A percentile compares a stretch with the other conserved stretches of the same genome.
phyloP scores from a whole-genome alignment of 23 tunicate genomes.

The Halocynthia aurantium region DNA sequence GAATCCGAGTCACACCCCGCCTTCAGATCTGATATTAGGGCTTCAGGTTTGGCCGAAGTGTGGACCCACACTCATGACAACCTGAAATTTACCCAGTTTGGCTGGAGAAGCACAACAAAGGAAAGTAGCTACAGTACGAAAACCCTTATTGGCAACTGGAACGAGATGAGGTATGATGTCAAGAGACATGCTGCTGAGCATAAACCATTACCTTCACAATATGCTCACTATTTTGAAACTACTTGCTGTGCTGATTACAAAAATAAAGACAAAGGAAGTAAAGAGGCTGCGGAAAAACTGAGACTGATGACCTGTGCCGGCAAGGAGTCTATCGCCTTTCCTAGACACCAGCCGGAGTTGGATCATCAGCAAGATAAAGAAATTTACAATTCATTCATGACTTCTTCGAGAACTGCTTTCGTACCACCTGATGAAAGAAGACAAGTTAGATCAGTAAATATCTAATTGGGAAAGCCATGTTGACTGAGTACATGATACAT shows the following conservation, averaged over 20 bases:
- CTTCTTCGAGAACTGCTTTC: conserved; percentile 57
- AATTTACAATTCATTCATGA: conserved; percentile 50
- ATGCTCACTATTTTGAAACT: conserved; percentile 68
- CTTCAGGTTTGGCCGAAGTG: conserved; percentile 85
- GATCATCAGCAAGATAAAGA: conserved; percentile 57
- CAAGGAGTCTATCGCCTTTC: conserved; percentile 61
- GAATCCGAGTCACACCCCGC: conserved; percentile 52
- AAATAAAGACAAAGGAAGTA: conserved; percentile 2
- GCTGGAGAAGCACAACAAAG: conserved; percentile 96
- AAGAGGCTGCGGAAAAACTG: conserved; percentile 20
- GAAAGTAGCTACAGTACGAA: conserved; percentile 74
- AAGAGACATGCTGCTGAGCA: conserved; percentile 23
- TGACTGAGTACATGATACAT: too few species aligned
- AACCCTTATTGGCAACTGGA: conserved; percentile 92
- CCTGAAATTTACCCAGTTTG: conserved; percentile 73
- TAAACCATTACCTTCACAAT: conserved; percentile 73
- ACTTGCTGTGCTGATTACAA: conserved; percentile 62
- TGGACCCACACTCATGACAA: conserved; percentile 96
- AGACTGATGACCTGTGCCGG: conserved; percentile 40
- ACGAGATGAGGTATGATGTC: conserved; percentile 66
- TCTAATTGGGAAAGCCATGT: too few species aligned
- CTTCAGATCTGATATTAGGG: conserved; percentile 66
- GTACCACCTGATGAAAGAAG: conserved; percentile 50
- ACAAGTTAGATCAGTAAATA: neutral
- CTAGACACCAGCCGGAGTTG: conserved; percentile 89